These are phyloP conservation scores for Chrysogorgia sp. DNA, from an alignment of 92 coral and sea anemone genomes.

Conservation along the genomic window DNA sequence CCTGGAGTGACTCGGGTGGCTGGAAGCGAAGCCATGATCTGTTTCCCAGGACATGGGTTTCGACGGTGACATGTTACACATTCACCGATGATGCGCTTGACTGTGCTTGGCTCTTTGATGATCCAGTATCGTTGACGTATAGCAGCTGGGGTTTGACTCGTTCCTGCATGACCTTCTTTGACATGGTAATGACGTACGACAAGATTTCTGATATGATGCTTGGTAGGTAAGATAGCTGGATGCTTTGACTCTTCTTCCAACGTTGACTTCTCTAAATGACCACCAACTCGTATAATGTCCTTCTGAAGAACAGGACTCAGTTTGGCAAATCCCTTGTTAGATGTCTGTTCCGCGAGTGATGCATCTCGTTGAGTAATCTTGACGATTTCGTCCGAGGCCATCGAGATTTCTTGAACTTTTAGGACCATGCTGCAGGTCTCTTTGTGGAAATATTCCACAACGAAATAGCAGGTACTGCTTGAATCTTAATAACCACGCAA, in stretches of 20 bases:
- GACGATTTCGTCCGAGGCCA: not conserved
- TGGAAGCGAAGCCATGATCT: conserved; percentile 58
- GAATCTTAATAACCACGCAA: conserved; percentile 9
- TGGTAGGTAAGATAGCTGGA: conserved; percentile 45
- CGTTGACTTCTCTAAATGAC: not conserved
- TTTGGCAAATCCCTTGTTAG: too few species aligned
- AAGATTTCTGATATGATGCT: conserved; percentile 35
- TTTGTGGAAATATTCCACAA: not conserved
- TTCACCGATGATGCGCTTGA: too few species aligned
- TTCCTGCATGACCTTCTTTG: conserved; percentile 48
- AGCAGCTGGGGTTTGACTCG: conserved; percentile 46
- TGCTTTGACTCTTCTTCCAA: conserved; percentile 8
- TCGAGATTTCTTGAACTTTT: not conserved
- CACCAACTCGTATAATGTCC: too few species aligned
- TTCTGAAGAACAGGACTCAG: too few species aligned
- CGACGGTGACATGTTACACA: conserved; percentile 52
- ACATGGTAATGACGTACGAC: conserved; percentile 48
- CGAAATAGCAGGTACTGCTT: not conserved
- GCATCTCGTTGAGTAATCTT: too few species aligned
- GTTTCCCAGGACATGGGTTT: conserved; percentile 40
- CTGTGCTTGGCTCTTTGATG: too few species aligned
- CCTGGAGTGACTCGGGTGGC: conserved; percentile 55
- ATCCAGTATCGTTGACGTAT: too few species aligned
- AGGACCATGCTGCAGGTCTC: not conserved
- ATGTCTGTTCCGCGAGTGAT: too few species aligned